Evolutionary conservation across 2,888 invertebrate genomes (phyloP).

Genomic region (Lepidonotus clava): DNA sequence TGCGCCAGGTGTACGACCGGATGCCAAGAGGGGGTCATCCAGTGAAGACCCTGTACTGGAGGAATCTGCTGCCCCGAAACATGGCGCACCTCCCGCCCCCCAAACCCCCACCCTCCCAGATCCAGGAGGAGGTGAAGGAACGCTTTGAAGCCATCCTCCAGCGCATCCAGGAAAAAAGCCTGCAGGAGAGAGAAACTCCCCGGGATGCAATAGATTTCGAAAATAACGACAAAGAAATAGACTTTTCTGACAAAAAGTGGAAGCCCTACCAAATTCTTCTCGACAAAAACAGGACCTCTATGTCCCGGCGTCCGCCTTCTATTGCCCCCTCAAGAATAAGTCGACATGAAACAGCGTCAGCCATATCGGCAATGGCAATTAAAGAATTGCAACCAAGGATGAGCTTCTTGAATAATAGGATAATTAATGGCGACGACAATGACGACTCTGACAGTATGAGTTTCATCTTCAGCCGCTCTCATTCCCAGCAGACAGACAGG

Average conservation of each 20-base stretch:
- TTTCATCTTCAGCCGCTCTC: not conserved
- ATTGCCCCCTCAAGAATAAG: not conserved
- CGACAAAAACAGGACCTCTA: not conserved
- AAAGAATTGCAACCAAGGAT: not conserved
- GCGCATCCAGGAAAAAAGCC: not conserved
- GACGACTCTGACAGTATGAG: not conserved
- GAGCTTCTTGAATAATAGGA: not conserved
- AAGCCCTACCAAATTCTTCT: slow-evolving; percentile 26
- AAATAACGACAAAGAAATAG: too few relatives aligned
- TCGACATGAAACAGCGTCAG: not conserved
- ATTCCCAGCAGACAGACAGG: not conserved
- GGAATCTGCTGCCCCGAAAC: not conserved
- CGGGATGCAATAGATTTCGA: too few relatives aligned
- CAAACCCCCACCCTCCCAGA: not conserved
- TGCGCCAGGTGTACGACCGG: slow-evolving; percentile 22
- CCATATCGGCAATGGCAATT: not conserved
- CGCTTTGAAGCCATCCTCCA: slow-evolving; percentile 15
- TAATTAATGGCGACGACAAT: slow-evolving; percentile 19
- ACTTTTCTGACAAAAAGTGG: slow-evolving; percentile 9
- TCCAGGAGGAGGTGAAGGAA: not conserved
- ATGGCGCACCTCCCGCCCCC: not conserved
- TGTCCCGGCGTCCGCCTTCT: not conserved
- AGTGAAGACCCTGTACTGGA: not conserved
- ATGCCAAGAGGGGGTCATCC: not conserved
- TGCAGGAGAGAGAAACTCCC: not conserved